These are phyloP conservation scores for Verasper variegatus DNA, from an alignment of 2,113 vertebrate species.

Conservation along the genomic window DNA sequence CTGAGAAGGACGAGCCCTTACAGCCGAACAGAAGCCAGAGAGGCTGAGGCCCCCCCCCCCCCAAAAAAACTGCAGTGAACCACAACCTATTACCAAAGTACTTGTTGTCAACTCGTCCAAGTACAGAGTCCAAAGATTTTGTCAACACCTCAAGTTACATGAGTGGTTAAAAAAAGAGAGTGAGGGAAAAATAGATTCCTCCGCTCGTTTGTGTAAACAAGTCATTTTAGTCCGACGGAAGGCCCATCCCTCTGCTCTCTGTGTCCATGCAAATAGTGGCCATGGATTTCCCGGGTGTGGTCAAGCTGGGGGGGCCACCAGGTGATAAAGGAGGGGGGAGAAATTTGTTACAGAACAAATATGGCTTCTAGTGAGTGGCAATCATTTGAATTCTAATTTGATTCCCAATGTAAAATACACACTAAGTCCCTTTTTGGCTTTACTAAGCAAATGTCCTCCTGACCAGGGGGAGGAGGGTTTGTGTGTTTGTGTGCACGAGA, in stretches of 20 bases:
- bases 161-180: neutral
- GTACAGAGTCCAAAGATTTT: neutral
- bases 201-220: conserved; percentile 52
- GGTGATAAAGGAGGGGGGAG: conserved; percentile 73
- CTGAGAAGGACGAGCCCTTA: neutral
- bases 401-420: conserved; percentile 82
- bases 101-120: conserved; percentile 24
- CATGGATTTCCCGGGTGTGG: conserved; percentile 83
- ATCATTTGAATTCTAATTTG: conserved; percentile 85
- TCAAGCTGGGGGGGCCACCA: conserved; percentile 73
- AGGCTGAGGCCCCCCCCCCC: neutral
- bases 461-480: conserved; percentile 33
- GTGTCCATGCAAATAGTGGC: conserved; percentile 81
- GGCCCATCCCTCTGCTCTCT: conserved; percentile 55
- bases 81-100: conserved; percentile 51
- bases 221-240: conserved; percentile 73
- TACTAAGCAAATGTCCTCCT: conserved; percentile 79
- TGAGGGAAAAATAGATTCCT: conserved; percentile 14
- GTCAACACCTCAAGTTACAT: neutral
- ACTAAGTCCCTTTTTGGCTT: conserved; percentile 80
- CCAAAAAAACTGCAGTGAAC: conserved; percentile 36
- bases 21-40: neutral
- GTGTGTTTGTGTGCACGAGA: conserved; percentile 38
- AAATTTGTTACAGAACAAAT: conserved; percentile 83
- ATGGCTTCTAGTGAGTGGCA: conserved; percentile 69